Evolutionary conservation across 1,140 invertebrate genomes (phyloP), one percentile per base, ranked within the genome.

Genomic region (Aphaenogaster rudis): DNA sequence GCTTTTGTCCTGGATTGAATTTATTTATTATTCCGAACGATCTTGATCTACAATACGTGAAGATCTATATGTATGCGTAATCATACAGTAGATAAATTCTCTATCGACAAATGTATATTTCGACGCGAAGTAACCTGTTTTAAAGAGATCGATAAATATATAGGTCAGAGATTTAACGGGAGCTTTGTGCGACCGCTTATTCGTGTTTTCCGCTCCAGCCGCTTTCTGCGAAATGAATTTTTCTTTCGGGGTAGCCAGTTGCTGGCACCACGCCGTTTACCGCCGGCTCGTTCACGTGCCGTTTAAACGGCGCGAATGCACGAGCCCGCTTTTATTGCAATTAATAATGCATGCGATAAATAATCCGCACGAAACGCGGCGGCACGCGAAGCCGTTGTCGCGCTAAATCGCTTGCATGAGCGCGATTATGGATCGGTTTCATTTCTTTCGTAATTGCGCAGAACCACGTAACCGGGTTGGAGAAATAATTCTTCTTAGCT

Each of bases 311-410:
- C 42, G 64, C 8, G 21, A 85, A 77, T 64, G 64, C 50, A 88
- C 33, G 74, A 77, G 3, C 17, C 36, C 21, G 66, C 50, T 64
- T 89, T 71, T 80, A 33, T 88, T 61, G 45, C 84, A 86, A 90
- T 91, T 92, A 92, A 92, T 93, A 92, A 93, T 93, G 87, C 87
- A 93, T 92, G 80, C 69, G 48, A 78, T 66, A 89, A 84, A 92
- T 90, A 89, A 78, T 71, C 72, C 21, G 80, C 87, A 88, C 45
- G 85, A 86, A 50, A 88, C 54, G 52, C 17, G 7, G 33, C 63
- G 52, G 52, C 54, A 63, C 78, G 64, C 54, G 52, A 86, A 4
- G 17, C 5, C 15, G 59, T 17, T 64, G 57, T 72, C 61, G n/a
- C 36, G 42, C 39, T 39, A 50, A 84, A 82, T n/a, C 36, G 15